Evolutionary conservation across 2,888 invertebrate species (phyloP).

Genomic region (Arctia plantaginis): DNA sequence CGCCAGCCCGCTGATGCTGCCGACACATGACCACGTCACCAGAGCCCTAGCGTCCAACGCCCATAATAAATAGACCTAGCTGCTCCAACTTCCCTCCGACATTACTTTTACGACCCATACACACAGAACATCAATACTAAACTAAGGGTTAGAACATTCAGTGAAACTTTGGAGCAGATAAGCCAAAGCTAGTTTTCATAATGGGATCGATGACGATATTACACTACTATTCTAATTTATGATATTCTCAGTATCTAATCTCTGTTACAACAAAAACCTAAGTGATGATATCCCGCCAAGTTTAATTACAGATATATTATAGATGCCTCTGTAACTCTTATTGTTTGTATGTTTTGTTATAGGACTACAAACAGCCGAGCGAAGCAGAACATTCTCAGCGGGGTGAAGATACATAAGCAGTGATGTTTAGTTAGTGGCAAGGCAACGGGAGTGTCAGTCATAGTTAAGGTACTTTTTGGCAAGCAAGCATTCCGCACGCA

Average conservation of each 20-base stretch:
- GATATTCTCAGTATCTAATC: constrained; percentile 56
- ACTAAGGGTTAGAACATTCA: constrained; percentile 46
- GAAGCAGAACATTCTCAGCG: constrained; percentile 86
- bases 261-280: constrained; percentile 57
- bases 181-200: constrained; percentile 66
- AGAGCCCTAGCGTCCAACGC: constrained; percentile 76
- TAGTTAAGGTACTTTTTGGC: constrained; percentile 63
- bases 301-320: constrained; percentile 42
- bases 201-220: constrained; percentile 62
- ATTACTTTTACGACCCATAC: constrained; percentile 39
- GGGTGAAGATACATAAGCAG: constrained; percentile 83
- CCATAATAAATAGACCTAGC: constrained; percentile 63
- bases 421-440: constrained; percentile 85
- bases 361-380: constrained; percentile 74
- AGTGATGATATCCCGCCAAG: constrained; percentile 74
- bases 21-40: constrained; percentile 86
- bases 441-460: constrained; percentile 81
- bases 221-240: constrained; percentile 54
- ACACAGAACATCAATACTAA: constrained; percentile 44
- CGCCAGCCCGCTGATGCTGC: constrained; percentile 87
- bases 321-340: constrained; percentile 44
- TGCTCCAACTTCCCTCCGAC: constrained; percentile 69
- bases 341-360: constrained; percentile 54
- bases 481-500: constrained; percentile 79
- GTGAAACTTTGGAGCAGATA: constrained; percentile 77